phyloP scores from a whole-genome alignment of 2,888 invertebrate species.

The Acanthosepion pharaonis region DNA sequence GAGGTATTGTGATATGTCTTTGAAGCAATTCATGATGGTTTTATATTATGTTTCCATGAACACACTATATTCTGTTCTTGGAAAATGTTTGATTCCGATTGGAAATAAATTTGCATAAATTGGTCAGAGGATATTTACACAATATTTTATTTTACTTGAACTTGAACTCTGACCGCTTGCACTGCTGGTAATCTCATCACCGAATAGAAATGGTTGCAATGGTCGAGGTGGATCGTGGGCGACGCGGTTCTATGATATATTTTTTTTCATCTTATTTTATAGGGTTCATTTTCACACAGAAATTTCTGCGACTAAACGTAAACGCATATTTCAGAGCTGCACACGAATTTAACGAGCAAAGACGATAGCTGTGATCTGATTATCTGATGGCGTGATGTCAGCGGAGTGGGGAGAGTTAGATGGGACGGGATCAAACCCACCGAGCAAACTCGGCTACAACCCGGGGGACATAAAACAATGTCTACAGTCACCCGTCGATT shows the following conservation, averaged over 20 bases:
- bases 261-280: background rate
- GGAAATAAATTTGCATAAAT: too few relatives aligned
- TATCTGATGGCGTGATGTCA: background rate
- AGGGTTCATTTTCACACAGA: background rate
- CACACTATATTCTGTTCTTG: too few relatives aligned
- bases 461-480: background rate
- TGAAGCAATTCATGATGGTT: too few relatives aligned
- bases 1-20: too few relatives aligned
- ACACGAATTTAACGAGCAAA: background rate
- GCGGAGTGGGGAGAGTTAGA: background rate
- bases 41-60: too few relatives aligned
- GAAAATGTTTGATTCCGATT: too few relatives aligned
- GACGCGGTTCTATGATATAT: too few relatives aligned
- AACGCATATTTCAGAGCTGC: background rate
- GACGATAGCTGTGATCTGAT: background rate
- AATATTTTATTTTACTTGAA: too few relatives aligned
- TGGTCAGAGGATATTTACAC: too few relatives aligned
- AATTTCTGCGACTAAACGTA: background rate
- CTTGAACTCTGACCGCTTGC: background rate
- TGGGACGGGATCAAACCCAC: background rate
- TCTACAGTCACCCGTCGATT: background rate
- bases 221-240: background rate
- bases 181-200: background rate
- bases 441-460: background rate
- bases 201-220: background rate